These are phyloP conservation scores for Ophiodon elongatus DNA, from an alignment of 2,113 vertebrate genomes.

Conservation along the genomic window DNA sequence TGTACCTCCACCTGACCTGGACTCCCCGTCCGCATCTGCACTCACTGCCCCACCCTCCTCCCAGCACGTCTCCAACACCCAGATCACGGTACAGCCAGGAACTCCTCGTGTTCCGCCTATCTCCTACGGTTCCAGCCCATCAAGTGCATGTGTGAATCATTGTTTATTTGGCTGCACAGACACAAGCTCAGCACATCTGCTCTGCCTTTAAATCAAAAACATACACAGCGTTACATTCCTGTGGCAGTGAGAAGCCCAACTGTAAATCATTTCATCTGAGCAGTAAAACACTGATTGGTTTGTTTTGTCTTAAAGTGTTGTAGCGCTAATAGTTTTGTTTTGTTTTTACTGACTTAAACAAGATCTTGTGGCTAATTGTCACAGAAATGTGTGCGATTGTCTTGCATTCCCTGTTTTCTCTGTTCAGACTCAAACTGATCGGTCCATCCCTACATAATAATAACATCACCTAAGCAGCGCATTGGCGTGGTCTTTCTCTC, in stretches of 20 bases:
- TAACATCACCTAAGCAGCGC: background rate
- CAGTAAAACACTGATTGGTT: background rate
- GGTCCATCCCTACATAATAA: background rate
- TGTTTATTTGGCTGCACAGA: constrained; percentile 63
- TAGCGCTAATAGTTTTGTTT: background rate
- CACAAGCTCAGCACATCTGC: constrained; percentile 67
- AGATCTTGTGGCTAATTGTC: background rate
- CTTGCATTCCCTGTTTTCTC: background rate
- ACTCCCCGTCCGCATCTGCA: constrained; percentile 42
- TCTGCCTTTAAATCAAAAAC: constrained; percentile 53
- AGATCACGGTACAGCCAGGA: constrained; percentile 58
- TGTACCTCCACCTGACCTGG: constrained; percentile 45
- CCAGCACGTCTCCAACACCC: constrained; percentile 57
- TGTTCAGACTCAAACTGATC: background rate
- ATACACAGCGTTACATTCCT: constrained; percentile 63
- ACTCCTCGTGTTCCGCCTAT: constrained; percentile 10
- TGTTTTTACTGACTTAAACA: constrained; percentile 18
- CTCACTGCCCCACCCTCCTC: constrained; percentile 44
- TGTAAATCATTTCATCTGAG: constrained; percentile 21
- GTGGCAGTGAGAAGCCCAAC: constrained; percentile 18
- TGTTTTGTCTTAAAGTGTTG: constrained; percentile 1
- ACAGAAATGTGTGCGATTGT: background rate
- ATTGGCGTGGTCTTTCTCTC: constrained; percentile 11
- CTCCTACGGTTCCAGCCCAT: constrained; percentile 34
- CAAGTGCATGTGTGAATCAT: constrained; percentile 39